Conservation (phyloP, 2,797 vertebrate genomes). For the Anabas testudineus region DNA sequence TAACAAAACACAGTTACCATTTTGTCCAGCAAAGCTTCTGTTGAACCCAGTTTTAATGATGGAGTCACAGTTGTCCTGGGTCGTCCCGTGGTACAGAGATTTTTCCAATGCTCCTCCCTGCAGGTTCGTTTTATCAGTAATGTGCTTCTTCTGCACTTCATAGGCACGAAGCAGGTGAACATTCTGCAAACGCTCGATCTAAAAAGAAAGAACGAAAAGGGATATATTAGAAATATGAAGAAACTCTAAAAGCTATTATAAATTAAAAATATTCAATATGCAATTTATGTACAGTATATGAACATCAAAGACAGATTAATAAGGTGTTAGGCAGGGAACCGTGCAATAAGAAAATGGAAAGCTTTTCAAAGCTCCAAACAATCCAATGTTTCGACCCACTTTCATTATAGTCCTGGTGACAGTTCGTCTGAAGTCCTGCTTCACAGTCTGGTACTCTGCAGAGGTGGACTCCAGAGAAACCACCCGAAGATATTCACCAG, state of each 20-base stretch:
- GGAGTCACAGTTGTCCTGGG: slow-evolving; percentile 46
- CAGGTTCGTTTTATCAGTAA: slow-evolving; percentile 61
- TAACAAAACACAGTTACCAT: slow-evolving; percentile 74
- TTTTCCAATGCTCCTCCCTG: slow-evolving; percentile 51
- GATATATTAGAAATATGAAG: too few species aligned
- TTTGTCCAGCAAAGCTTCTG: slow-evolving; percentile 74
- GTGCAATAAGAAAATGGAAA: too few species aligned
- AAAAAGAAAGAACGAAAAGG: background rate
- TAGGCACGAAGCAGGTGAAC: slow-evolving; percentile 70
- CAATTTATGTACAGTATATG: too few species aligned
- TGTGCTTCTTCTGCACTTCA: slow-evolving; percentile 58
- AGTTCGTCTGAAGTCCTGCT: slow-evolving; percentile 56
- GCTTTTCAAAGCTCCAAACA: too few species aligned
- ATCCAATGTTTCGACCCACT: slow-evolving; percentile 60
- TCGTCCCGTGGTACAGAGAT: slow-evolving; percentile 78
- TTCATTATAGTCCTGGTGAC: slow-evolving; percentile 42
- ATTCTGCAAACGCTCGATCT: slow-evolving; percentile 81
- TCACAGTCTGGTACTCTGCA: slow-evolving; percentile 61
- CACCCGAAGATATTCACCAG: background rate
- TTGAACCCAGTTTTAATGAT: slow-evolving; percentile 77
- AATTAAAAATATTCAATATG: too few species aligned
- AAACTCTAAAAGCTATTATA: too few species aligned
- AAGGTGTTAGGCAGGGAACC: too few species aligned
- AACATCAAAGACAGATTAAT: too few species aligned
- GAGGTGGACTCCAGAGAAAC: slow-evolving; percentile 43